Percentiles rank a stretch among this genome's conserved stretches.
Conservation (phyloP, 2,888 invertebrate species). For the Capitulum mitella region DNA sequence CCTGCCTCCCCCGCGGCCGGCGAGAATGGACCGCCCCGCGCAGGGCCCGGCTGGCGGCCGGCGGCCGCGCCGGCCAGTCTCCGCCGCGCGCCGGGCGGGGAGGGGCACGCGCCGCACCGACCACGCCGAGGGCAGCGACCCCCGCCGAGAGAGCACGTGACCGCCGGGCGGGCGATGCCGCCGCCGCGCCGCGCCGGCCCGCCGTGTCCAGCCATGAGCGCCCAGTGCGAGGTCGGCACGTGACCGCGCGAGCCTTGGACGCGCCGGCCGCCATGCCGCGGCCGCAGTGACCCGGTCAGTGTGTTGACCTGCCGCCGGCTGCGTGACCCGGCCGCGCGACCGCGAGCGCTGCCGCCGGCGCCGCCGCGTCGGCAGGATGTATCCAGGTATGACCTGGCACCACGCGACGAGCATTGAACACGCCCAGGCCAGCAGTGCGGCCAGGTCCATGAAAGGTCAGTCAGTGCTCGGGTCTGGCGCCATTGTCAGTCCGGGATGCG, state of each 20-base stretch:
- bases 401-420: not conserved
- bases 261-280: not conserved
- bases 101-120: not conserved
- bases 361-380: not conserved
- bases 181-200: not conserved
- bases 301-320: not conserved
- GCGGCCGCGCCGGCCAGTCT: not conserved
- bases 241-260: not conserved
- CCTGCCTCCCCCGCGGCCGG: not conserved
- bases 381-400: conserved; percentile 13
- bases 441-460: conserved; percentile 17
- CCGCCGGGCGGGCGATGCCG: not conserved
- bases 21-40: conserved; percentile 9
- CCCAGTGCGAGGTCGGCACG: not conserved
- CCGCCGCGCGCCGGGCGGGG: not conserved
- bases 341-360: no score
- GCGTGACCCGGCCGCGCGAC: not conserved
- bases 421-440: not conserved
- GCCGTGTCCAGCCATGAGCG: not conserved
- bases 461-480: no score
- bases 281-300: not conserved
- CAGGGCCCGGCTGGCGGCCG: not conserved
- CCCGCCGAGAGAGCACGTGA: not conserved
- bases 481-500: no score
- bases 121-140: conserved; percentile 6